phyloP scores from a whole-genome alignment of 2,888 invertebrate genomes.

The Taphrorychus bicolor region DNA sequence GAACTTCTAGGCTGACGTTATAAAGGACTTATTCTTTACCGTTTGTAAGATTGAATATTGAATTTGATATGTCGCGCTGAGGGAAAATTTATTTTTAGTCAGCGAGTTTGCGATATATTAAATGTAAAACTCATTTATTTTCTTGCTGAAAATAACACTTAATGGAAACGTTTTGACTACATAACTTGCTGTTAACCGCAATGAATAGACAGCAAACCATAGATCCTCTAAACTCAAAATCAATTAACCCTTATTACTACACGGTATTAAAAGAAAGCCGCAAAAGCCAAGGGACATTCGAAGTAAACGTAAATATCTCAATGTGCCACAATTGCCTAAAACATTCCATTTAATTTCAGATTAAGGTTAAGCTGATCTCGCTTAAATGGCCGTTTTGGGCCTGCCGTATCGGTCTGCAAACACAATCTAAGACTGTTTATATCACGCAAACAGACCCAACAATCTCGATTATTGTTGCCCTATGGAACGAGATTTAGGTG shows the following conservation, averaged over 20 bases:
- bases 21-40: background rate
- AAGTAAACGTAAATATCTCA: background rate
- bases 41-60: background rate
- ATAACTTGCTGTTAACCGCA: no score
- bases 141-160: no score
- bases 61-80: background rate
- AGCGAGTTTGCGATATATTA: no score
- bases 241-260: no score
- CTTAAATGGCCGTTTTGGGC: constrained; percentile 1
- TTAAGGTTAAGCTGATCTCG: constrained; percentile 1
- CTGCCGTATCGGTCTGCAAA: background rate
- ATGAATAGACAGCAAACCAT: no score
- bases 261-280: background rate
- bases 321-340: background rate
- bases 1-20: background rate
- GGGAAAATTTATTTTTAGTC: background rate
- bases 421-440: background rate
- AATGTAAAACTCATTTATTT: no score
- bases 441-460: no score
- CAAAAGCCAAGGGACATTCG: background rate
- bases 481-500: no score
- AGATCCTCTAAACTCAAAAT: no score
- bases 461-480: no score
- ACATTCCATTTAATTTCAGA: background rate
- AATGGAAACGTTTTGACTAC: no score